Evolutionary conservation across 2,113 vertebrate species (phyloP), one percentile per base, ranked within the genome.

Genomic region (Hippopotamus amphibius): DNA sequence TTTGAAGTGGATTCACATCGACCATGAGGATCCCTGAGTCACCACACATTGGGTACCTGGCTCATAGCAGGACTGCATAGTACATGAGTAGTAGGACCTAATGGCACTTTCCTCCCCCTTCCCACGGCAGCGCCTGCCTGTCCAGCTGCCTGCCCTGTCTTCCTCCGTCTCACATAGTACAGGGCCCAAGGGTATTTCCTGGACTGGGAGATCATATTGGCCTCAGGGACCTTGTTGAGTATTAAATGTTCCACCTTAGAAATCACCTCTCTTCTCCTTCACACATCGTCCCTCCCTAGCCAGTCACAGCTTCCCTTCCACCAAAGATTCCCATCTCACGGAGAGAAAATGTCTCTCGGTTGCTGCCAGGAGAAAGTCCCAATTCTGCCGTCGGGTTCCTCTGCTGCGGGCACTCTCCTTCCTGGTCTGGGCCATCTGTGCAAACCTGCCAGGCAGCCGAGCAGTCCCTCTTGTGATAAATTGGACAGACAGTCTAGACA

Each of bases 401-500:
- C 71, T 2, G 12, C 5, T 43, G 72, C 0, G 0, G 63, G 41
- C 26, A 28, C 65, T 61, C 26, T 77, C 48, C 65, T 43, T n/a
- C 87, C 83, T 61, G 66, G 41, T 50, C 3, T 5, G 3, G 10
- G 80, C 37, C 68, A 1, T 14, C 59, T 33, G 53, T n/a, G 65
- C 57, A 8, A 69, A 26, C n/a, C 61, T 43, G 50, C 50, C 57
- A 17, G 55, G 28, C 76, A 1, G 19, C 43, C 5, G 7, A 11
- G 37, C 22, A 5, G 77, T 43, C 37, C 53, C 94, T 85, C 2
- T 2, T 61, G 14, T 55, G 93, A 76, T 28, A n/a, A 41, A 14
- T 53, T 2, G 66, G 26, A 66, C 37, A 13, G 7, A 53, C 83
- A 0, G 87, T 93, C 94, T 96, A 92, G 96, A 95, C 57, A 37